These are phyloP conservation scores for Archivesica marissinica DNA, from an alignment of 1,140 invertebrate genomes.

Conservation along the genomic window DNA sequence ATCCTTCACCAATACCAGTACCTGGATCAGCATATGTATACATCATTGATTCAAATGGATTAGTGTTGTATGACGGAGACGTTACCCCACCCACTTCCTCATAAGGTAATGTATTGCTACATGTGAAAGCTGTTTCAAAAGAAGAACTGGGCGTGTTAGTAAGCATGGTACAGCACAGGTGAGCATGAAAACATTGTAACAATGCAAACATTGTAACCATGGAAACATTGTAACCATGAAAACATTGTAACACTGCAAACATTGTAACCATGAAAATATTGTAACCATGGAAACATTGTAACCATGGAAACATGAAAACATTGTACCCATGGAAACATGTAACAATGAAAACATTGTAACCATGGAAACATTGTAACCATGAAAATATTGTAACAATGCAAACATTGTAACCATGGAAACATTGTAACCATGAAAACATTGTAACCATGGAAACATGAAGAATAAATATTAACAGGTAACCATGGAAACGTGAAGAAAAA, in stretches of 20 bases:
- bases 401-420: no score
- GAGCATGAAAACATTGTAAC: not conserved
- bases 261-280: no score
- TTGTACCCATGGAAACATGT: not conserved
- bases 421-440: not conserved
- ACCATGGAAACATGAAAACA: not conserved
- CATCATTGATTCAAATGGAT: constrained; percentile 28
- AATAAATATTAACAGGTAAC: not conserved
- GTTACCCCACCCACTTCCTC: constrained; percentile 9
- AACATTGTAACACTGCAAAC: not conserved
- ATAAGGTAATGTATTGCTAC: constrained; percentile 17
- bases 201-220: not conserved
- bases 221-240: not conserved
- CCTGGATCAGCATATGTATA: constrained; percentile 8
- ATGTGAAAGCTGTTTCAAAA: constrained; percentile 1
- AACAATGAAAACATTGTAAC: not conserved
- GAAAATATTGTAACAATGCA: not conserved
- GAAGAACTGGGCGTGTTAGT: not conserved
- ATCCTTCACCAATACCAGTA: not conserved
- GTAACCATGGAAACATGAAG: not conserved
- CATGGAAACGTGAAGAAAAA: not conserved
- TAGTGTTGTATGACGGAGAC: constrained; percentile 13
- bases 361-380: not conserved
- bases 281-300: not conserved
- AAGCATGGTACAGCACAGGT: not conserved